A percentile compares a stretch with the other conserved stretches of the same genome.
These are phyloP conservation scores for Melolontha melolontha DNA, from an alignment of 2,888 invertebrate species.

Conservation along the genomic window DNA sequence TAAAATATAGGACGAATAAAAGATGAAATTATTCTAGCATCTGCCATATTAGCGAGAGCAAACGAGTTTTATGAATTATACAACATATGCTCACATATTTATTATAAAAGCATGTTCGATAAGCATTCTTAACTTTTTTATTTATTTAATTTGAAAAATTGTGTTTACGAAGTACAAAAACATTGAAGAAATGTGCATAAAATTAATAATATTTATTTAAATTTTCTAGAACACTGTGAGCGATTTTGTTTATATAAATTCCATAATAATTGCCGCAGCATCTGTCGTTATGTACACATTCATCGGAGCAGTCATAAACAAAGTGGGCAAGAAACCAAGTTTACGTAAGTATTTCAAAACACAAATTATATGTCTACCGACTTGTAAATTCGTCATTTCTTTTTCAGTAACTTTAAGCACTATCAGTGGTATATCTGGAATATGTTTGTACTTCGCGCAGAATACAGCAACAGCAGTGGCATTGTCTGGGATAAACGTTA, in stretches of 20 bases:
- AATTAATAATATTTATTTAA: no score
- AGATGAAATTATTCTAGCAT: no score
- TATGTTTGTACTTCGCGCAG: conserved; percentile 71
- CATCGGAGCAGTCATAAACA: conserved; percentile 68
- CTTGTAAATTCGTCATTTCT: neutral
- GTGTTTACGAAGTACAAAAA: no score
- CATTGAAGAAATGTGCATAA: no score
- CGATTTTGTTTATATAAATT: conserved; percentile 73
- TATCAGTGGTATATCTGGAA: conserved; percentile 67
- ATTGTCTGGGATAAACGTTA: conserved; percentile 69
- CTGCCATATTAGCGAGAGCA: no score
- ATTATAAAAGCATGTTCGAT: no score
- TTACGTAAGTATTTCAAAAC: conserved; percentile 66
- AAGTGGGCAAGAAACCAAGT: conserved; percentile 68
- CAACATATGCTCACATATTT: no score
- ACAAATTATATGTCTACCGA: no score
- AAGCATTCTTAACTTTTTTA: no score
- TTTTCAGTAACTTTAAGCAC: conserved; percentile 55
- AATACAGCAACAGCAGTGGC: conserved; percentile 68
- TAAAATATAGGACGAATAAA: no score
- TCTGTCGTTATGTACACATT: conserved; percentile 74
- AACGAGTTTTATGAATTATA: no score
- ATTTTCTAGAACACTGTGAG: conserved; percentile 56
- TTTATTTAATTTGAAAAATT: no score
- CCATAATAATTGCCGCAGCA: conserved; percentile 74